A percentile compares a stretch with the other conserved stretches of the same genome.
Evolutionary conservation across 2,797 vertebrate genomes (phyloP).

Genomic region (Dermochelys coriacea): DNA sequence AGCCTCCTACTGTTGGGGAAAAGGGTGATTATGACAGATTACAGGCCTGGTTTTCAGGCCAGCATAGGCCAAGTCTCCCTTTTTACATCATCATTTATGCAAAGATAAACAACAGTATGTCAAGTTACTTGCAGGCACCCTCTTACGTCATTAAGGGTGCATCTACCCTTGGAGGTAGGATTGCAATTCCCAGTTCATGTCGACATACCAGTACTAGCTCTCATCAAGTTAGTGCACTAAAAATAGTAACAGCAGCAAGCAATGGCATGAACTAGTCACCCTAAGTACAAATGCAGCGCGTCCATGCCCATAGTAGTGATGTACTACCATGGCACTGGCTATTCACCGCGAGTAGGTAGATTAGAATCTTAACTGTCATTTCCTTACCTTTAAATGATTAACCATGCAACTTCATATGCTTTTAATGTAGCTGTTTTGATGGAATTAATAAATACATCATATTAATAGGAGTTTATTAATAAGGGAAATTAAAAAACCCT

Average conservation of each 20-base stretch:
- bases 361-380: fast-evolving
- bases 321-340: background rate
- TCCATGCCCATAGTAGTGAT: background rate
- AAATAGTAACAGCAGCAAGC: background rate
- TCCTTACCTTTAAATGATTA: background rate
- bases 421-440: background rate
- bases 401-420: fast-evolving
- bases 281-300: background rate
- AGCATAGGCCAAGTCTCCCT: background rate
- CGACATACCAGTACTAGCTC: background rate
- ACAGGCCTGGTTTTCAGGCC: background rate
- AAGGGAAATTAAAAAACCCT: fast-evolving
- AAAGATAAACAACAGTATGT: fast-evolving
- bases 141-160: background rate
- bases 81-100: background rate
- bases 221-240: background rate
- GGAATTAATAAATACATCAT: background rate
- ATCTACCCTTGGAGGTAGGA: background rate
- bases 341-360: background rate
- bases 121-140: fast-evolving
- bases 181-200: background rate
- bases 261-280: background rate
- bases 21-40: fast-evolving
- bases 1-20: background rate
- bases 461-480: background rate